phyloP scores from a whole-genome alignment of 2,113 vertebrate genomes.

The Gymnocephalus cernua region DNA sequence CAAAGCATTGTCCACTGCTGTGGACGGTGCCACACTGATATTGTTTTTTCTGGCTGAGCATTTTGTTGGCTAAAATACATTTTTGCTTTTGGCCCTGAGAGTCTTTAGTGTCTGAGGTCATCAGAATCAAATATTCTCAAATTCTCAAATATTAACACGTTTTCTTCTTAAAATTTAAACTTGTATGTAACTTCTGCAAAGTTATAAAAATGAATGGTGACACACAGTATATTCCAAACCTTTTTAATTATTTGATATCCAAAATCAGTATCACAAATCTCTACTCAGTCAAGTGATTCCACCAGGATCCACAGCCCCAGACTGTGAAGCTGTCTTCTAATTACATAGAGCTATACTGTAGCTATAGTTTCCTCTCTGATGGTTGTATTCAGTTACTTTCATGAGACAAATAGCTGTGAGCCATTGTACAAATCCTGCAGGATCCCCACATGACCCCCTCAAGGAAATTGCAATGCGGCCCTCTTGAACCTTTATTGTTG shows the following conservation, averaged over 20 bases:
- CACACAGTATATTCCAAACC: too few species aligned
- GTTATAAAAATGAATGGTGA: too few species aligned
- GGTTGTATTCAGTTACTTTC: slow-evolving; percentile 24
- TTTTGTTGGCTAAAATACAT: too few species aligned
- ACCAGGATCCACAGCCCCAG: neutral
- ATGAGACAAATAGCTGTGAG: slow-evolving; percentile 31
- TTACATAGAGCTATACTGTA: neutral
- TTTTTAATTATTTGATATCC: neutral
- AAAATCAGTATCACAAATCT: neutral
- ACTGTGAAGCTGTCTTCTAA: neutral
- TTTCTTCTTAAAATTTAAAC: too few species aligned
- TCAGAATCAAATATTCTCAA: neutral
- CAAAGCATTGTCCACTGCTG: too few species aligned
- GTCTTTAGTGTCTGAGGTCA: neutral
- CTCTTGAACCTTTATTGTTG: slow-evolving; percentile 25
- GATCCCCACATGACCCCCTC: slow-evolving; percentile 25
- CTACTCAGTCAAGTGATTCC: neutral
- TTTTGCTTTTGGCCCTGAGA: too few species aligned
- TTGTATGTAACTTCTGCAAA: too few species aligned
- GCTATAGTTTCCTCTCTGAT: neutral
- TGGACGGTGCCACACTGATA: too few species aligned
- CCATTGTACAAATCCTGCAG: slow-evolving; percentile 25
- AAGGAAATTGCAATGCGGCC: slow-evolving; percentile 36
- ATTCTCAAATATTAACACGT: neutral
- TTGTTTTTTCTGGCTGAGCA: too few species aligned